These are phyloP conservation scores for Rhamnusium bicolor DNA, from an alignment of 2,888 invertebrate genomes.

Conservation along the genomic window DNA sequence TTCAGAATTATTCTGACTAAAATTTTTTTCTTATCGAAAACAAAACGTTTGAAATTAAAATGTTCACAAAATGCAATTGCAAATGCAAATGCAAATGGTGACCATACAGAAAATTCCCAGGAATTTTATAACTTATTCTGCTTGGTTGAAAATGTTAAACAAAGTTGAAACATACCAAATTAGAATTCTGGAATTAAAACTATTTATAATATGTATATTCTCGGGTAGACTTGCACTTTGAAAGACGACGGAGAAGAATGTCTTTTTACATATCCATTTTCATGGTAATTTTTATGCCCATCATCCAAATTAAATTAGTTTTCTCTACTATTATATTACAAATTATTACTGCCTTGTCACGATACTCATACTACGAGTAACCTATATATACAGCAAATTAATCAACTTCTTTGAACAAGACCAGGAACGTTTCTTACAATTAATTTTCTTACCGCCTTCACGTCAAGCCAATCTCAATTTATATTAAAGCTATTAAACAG, in stretches of 20 bases:
- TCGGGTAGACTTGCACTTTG: neutral
- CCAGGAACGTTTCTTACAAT: conserved; percentile 35
- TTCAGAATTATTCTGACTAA: too few species aligned
- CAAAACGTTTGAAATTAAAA: too few species aligned
- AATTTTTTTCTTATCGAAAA: too few species aligned
- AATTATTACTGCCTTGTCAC: conserved; percentile 22
- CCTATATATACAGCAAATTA: conserved; percentile 38
- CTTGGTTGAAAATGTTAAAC: neutral
- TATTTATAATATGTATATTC: neutral
- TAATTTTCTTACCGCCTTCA: conserved; percentile 32
- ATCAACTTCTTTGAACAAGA: conserved; percentile 35
- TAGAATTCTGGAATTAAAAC: neutral
- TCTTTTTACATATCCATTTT: neutral
- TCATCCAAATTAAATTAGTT: neutral
- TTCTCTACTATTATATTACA: conserved; percentile 18
- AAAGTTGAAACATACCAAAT: neutral
- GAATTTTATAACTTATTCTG: neutral
- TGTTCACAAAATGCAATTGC: too few species aligned
- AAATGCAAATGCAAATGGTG: too few species aligned
- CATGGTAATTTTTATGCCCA: neutral
- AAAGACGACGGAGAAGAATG: neutral
- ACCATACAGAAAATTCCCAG: neutral
- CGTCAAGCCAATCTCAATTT: conserved; percentile 21
- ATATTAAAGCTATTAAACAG: conserved; percentile 20
- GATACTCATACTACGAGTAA: conserved; percentile 12